Conservation (phyloP, 2,888 invertebrate species). For the Herminia tarsipennalis region DNA sequence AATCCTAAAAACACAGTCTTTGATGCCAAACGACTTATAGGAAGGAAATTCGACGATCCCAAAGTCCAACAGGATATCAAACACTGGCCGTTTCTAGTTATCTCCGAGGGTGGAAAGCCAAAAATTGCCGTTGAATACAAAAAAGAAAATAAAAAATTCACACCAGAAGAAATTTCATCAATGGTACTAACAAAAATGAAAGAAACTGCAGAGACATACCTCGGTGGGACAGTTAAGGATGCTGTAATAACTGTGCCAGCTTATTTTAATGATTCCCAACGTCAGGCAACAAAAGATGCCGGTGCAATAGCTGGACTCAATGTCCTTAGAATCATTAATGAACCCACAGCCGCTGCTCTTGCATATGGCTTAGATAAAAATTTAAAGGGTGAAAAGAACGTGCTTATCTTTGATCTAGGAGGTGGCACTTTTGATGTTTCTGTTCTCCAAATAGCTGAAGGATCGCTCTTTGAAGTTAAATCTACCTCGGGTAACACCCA, state of each 20-base stretch:
- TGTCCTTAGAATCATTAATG: slow-evolving; percentile 95
- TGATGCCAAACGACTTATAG: slow-evolving; percentile 94
- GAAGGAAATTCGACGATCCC: slow-evolving; percentile 91
- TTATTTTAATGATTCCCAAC: slow-evolving; percentile 93
- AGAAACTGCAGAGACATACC: slow-evolving; percentile 91
- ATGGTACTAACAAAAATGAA: slow-evolving; percentile 95
- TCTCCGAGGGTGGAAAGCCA: slow-evolving; percentile 89
- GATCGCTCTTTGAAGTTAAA: slow-evolving; percentile 92
- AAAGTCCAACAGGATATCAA: slow-evolving; percentile 93
- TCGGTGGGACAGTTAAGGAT: slow-evolving; percentile 90
- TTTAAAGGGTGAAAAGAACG: slow-evolving; percentile 90
- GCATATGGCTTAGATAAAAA: slow-evolving; percentile 94
- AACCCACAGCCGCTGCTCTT: slow-evolving; percentile 95
- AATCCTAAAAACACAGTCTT: slow-evolving; percentile 93
- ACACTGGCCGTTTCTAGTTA: slow-evolving; percentile 93
- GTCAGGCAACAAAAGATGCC: slow-evolving; percentile 96
- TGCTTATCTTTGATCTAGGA: slow-evolving; percentile 91
- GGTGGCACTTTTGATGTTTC: slow-evolving; percentile 98
- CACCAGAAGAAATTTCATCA: slow-evolving; percentile 94
- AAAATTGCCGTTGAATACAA: slow-evolving; percentile 91
- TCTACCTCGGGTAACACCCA: slow-evolving; percentile 94
- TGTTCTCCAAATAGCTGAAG: slow-evolving; percentile 94
- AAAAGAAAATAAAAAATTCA: slow-evolving; percentile 90
- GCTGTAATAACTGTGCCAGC: slow-evolving; percentile 94
- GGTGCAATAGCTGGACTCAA: slow-evolving; percentile 94